Conservation (phyloP, 37 sponge, comb jelly and placozoan genomes). For the Spongia lamella region DNA sequence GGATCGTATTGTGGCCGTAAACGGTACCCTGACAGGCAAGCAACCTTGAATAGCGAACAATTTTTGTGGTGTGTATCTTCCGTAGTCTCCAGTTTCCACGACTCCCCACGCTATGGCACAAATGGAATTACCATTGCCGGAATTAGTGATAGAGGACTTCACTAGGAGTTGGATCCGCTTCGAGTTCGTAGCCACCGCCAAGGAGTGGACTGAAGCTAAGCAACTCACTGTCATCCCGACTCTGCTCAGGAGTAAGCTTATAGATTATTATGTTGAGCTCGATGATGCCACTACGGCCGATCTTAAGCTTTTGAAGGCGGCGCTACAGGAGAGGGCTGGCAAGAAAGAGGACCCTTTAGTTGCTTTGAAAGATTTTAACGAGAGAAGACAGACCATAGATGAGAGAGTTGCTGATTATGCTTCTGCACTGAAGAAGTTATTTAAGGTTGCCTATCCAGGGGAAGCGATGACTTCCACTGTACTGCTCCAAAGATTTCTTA, state of each 20-base stretch:
- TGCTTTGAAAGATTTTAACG: background rate
- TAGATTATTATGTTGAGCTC: conserved; percentile 16
- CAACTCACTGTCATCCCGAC: conserved; percentile 34
- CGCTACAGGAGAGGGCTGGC: conserved; percentile 12
- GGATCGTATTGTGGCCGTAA: too few species aligned
- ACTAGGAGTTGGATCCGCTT: conserved; percentile 29
- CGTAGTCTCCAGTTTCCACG: too few species aligned
- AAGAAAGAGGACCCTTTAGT: conserved; percentile 14
- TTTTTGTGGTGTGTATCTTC: too few species aligned
- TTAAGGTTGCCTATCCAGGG: conserved; percentile 26
- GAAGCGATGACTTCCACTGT: conserved; percentile 22
- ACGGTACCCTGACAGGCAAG: too few species aligned
- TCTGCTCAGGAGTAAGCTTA: conserved; percentile 20
- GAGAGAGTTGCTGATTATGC: conserved; percentile 29
- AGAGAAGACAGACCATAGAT: background rate
- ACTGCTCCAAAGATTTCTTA: conserved; percentile 30
- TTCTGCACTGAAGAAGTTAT: conserved; percentile 13
- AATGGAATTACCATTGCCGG: conserved; percentile 20
- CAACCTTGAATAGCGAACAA: too few species aligned
- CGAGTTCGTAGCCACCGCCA: conserved; percentile 28
- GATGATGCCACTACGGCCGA: conserved; percentile 13
- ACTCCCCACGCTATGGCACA: too few species aligned
- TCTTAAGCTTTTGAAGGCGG: conserved; percentile 13
- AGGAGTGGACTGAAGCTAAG: conserved; percentile 43
- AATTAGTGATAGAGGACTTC: conserved; percentile 27